Evolutionary conservation across 2,113 vertebrate species (phyloP).

Genomic region (Campylorhamphus procurvoides): DNA sequence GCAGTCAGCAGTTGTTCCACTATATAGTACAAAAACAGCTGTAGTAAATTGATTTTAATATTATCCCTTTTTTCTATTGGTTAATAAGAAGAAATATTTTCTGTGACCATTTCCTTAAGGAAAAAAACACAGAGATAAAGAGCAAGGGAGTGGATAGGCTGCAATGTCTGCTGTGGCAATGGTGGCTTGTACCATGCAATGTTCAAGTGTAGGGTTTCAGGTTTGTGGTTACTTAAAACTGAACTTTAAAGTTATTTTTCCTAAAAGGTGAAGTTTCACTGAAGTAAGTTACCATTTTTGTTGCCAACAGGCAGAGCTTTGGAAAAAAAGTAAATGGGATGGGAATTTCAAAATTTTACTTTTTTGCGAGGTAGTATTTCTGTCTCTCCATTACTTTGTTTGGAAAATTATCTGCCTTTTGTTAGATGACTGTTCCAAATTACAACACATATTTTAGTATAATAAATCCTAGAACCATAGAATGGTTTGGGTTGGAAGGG

Average conservation of each 20-base stretch:
- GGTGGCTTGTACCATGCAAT: fast-evolving
- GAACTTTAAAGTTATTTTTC: background rate
- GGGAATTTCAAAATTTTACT: background rate
- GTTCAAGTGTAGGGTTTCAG: background rate
- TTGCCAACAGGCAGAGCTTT: background rate
- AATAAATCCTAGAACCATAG: background rate
- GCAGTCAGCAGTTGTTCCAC: background rate
- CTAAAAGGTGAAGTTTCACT: background rate
- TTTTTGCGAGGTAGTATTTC: background rate
- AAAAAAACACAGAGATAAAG: background rate
- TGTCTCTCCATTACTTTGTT: background rate
- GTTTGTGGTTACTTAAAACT: background rate
- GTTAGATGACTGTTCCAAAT: background rate
- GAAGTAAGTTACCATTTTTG: background rate
- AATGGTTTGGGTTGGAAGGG: background rate
- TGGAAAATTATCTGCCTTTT: background rate
- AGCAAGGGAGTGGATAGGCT: background rate
- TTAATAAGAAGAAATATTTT: background rate
- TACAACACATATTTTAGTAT: background rate
- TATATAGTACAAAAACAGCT: background rate
- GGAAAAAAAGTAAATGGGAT: background rate
- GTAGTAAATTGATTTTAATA: background rate
- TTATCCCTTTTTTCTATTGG: background rate
- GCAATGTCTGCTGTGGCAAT: background rate
- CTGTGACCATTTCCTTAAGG: background rate